Base-by-base conservation (phyloP, 2,888 invertebrate genomes). In the Coenonympha glycerion region DNA sequence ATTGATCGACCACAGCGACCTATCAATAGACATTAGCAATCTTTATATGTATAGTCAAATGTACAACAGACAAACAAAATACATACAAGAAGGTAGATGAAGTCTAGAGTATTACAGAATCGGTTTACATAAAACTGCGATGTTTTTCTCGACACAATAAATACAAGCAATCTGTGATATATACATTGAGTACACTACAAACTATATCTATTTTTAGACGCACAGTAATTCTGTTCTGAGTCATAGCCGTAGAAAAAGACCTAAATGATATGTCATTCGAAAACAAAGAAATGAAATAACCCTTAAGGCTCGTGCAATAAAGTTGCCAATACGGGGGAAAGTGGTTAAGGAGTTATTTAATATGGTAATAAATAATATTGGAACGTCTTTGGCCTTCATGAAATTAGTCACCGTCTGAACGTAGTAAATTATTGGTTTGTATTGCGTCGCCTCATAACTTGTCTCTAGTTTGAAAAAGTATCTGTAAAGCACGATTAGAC, bases 361-460 rank as follows among this genome's bases (percentile, higher is more conserved):
- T 80, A 80, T 66, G 76, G 81, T 68, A 79, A 83, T 83, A 85
- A 85, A 85, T 84, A 83, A 84, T 83, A 83, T 81, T 82, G 83
- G 80, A 76, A 79, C 79, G 74, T 79, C 79, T 70, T 67, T 71
- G 81, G 76, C 84, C 84, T 86, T 86, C 80, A 76, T 64, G 73
- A 76, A 79, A 79, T 84, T 84, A 86, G 83, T 85, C 82, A 82
- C 65, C 68, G 70, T 71, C 71, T 66, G 64, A 65, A 42, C 62
- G 65, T 61, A 62, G 64, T 71, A 69, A 65, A 67, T 69, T 59
- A 61, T 62, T 58, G 57, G 57, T 66, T 61, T 61, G 61, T 61
- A 52, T 54, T 36, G 53, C 40, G 50, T 52, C n/a, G n/a, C n/a
- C n/a, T n/a, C n/a, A n/a, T n/a, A n/a, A n/a, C n/a, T n/a, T n/a